Conservation (phyloP, 2,113 vertebrate genomes). For the Burhinus oedicnemus region DNA sequence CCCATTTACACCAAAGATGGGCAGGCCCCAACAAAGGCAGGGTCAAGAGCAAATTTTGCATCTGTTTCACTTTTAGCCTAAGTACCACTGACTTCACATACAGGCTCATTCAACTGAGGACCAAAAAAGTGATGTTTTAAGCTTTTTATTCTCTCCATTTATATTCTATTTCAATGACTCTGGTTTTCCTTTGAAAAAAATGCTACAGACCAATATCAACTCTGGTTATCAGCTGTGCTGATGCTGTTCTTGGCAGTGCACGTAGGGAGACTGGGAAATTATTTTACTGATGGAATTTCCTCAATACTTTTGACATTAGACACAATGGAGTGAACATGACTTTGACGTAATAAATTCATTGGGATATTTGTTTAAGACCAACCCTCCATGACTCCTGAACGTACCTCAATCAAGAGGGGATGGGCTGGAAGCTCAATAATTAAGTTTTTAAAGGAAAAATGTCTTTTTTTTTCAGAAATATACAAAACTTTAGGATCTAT, state of each 20-base stretch:
- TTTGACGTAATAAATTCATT: conserved; percentile 36
- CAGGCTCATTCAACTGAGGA: not conserved
- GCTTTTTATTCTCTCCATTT: not conserved
- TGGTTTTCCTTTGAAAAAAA: not conserved
- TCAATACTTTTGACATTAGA: conserved; percentile 49
- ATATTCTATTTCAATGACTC: not conserved
- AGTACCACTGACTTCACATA: not conserved
- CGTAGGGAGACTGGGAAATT: not conserved
- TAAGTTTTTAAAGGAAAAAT: not conserved
- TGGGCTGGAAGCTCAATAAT: not conserved
- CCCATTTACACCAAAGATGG: not conserved
- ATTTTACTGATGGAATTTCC: conserved; percentile 57
- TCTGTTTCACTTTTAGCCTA: not conserved
- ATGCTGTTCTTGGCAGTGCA: conserved; percentile 27
- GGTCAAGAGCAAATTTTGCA: not conserved
- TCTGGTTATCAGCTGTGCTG: not conserved
- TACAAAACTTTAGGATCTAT: not conserved
- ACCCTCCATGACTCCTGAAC: conserved; percentile 8
- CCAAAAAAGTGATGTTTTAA: not conserved
- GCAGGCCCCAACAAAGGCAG: not conserved
- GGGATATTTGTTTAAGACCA: conserved; percentile 55
- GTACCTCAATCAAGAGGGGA: not conserved
- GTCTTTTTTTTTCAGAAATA: not conserved
- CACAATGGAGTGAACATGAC: conserved; percentile 9
- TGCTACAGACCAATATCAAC: not conserved